Percentiles rank a stretch among this genome's conserved stretches.
phyloP scores from a whole-genome alignment of 2,797 vertebrate species.

The Coendou prehensilis region DNA sequence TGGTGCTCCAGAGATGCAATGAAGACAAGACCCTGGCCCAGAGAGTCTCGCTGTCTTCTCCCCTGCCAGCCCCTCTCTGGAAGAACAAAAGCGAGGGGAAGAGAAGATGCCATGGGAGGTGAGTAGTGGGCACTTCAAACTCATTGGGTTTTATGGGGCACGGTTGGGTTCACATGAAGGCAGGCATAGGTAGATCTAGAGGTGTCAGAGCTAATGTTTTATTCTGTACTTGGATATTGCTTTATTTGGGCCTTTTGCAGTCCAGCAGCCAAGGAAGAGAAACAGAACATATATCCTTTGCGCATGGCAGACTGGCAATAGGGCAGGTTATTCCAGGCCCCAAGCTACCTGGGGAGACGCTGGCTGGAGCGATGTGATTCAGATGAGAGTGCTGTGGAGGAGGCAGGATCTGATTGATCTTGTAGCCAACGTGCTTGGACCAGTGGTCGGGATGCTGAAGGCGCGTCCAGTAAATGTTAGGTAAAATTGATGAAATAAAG shows the following conservation, averaged over 20 bases:
- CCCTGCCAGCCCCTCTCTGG: rapidly evolving
- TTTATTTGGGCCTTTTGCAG: not conserved
- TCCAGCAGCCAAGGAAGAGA: not conserved
- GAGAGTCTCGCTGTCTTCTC: not conserved
- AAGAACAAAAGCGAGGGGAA: not conserved
- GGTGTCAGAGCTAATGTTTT: not conserved
- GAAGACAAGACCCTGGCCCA: not conserved
- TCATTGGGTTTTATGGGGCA: rapidly evolving
- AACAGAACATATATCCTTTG: not conserved
- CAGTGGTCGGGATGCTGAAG: not conserved
- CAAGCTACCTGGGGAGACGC: not conserved
- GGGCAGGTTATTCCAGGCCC: not conserved
- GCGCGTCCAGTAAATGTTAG: not conserved
- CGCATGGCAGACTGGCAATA: not conserved
- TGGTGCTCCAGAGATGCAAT: not conserved
- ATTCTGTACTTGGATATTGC: not conserved
- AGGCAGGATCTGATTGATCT: not conserved
- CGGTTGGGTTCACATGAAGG: not conserved
- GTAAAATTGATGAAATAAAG: constrained; percentile 2
- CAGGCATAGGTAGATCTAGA: not conserved
- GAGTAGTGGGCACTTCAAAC: rapidly evolving
- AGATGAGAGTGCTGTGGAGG: not conserved
- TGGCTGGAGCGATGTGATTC: not conserved
- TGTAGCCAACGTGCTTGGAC: not conserved
- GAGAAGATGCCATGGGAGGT: not conserved